Percentiles rank a stretch among this genome's conserved stretches.
Evolutionary conservation across 2,888 invertebrate genomes (phyloP).

Genomic region (Ormyrus rosae): DNA sequence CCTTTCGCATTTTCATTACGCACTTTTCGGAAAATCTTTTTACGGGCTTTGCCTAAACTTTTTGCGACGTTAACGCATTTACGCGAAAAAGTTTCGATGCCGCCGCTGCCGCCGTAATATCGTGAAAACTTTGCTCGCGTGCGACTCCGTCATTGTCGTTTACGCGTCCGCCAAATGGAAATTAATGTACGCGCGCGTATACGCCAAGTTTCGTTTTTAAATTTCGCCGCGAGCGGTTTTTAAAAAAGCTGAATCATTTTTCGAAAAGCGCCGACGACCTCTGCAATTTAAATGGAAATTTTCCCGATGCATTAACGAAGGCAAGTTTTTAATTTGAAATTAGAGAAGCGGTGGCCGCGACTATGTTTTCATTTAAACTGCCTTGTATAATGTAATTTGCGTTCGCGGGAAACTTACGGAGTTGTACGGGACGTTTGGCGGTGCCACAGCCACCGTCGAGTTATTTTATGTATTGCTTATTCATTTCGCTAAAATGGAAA

Average conservation of each 20-base stretch:
- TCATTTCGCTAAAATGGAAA: conserved; percentile 37
- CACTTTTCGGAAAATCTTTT: conserved; percentile 14
- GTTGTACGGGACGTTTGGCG: neutral
- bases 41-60: conserved; percentile 5
- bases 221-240: neutral
- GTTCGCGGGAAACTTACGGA: conserved; percentile 29
- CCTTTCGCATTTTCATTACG: neutral
- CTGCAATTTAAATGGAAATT: conserved; percentile 49
- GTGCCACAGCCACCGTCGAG: neutral
- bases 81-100: conserved; percentile 5
- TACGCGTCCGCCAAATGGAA: conserved; percentile 18
- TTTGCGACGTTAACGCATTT: conserved; percentile 32
- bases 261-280: neutral
- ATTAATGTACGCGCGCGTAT: conserved; percentile 24
- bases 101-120: conserved; percentile 3
- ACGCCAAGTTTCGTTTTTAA: neutral
- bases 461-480: conserved; percentile 44
- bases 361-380: conserved; percentile 42
- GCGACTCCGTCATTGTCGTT: conserved; percentile 12
- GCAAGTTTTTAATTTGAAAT: conserved; percentile 39
- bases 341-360: neutral
- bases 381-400: conserved; percentile 49
- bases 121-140: conserved; percentile 26
- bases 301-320: neutral
- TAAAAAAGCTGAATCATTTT: neutral